A percentile compares a stretch with the other conserved stretches of the same genome.
phyloP scores from a whole-genome alignment of 2,113 vertebrate species.

The Gopherus flavomarginatus region DNA sequence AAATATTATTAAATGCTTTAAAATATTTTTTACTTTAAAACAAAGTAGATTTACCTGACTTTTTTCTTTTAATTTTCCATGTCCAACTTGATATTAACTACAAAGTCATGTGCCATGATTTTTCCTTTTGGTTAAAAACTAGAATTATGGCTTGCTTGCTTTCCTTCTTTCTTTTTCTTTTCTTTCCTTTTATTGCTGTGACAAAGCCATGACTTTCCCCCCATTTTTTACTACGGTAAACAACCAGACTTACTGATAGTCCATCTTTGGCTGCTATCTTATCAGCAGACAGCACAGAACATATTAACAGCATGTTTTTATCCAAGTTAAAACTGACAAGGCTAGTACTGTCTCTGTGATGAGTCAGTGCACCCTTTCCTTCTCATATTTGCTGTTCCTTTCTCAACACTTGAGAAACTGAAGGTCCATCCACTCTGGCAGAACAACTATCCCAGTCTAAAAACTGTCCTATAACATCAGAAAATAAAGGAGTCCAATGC shows the following conservation, averaged over 20 bases:
- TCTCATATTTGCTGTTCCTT: slow-evolving; percentile 27
- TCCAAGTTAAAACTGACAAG: slow-evolving; percentile 50
- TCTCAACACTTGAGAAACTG: background rate
- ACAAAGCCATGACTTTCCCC: background rate
- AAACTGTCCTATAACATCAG: background rate
- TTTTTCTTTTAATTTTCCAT: background rate
- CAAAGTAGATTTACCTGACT: background rate
- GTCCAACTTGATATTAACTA: background rate
- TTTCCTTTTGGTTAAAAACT: background rate
- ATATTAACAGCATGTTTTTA: slow-evolving; percentile 30
- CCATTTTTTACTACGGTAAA: background rate
- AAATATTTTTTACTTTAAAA: background rate
- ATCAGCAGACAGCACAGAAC: slow-evolving; percentile 55
- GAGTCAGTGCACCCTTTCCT: slow-evolving; percentile 31
- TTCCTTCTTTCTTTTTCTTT: background rate
- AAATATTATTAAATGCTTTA: background rate
- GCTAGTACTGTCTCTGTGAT: slow-evolving; percentile 50
- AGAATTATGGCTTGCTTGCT: background rate
- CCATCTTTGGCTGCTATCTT: slow-evolving; percentile 51
- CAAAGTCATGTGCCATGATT: accelerated
- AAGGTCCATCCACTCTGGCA: background rate
- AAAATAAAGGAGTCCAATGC: background rate
- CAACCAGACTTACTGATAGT: slow-evolving; percentile 1
- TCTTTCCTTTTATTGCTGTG: background rate
- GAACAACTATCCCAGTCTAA: background rate